Evolutionary conservation across 2,888 invertebrate species (phyloP).

Genomic region (Zonitis immaculata): DNA sequence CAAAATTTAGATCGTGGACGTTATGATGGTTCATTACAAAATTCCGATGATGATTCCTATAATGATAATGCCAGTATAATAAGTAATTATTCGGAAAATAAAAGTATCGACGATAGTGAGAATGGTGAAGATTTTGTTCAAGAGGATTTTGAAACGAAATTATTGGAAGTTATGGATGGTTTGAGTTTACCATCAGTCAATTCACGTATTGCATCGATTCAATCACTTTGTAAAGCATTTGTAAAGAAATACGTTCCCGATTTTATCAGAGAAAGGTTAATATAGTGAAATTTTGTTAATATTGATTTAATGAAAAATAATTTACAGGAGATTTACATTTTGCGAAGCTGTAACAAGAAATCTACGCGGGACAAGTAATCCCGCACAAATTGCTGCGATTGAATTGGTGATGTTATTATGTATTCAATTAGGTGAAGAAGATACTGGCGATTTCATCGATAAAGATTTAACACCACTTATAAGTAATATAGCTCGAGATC

Average conservation of each 20-base stretch:
- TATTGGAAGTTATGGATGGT: conserved; percentile 81
- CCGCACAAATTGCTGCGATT: conserved; percentile 79
- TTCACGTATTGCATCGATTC: conserved; percentile 69
- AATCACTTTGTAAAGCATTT: conserved; percentile 67
- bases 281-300: conserved; percentile 5
- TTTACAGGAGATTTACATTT: conserved; percentile 61
- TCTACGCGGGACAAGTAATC: conserved; percentile 75
- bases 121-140: conserved; percentile 56
- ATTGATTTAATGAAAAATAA: no score
- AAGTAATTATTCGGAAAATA: conserved; percentile 73
- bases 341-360: conserved; percentile 78
- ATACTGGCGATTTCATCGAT: conserved; percentile 64
- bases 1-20: conserved; percentile 28
- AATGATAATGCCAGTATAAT: conserved; percentile 80
- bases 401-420: conserved; percentile 74
- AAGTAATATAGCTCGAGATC: conserved; percentile 67
- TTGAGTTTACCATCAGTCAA: conserved; percentile 85
- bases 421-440: conserved; percentile 71
- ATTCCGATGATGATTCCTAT: conserved; percentile 61
- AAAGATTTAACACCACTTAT: conserved; percentile 69
- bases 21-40: conserved; percentile 39
- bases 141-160: conserved; percentile 80
- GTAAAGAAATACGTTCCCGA: conserved; percentile 73
- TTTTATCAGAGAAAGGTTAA: conserved; percentile 67
- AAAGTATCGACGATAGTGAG: conserved; percentile 53